A percentile compares a stretch with the other conserved stretches of the same genome.
These are phyloP conservation scores for Etheostoma spectabile DNA, from an alignment of 2,113 vertebrate genomes.

Conservation along the genomic window DNA sequence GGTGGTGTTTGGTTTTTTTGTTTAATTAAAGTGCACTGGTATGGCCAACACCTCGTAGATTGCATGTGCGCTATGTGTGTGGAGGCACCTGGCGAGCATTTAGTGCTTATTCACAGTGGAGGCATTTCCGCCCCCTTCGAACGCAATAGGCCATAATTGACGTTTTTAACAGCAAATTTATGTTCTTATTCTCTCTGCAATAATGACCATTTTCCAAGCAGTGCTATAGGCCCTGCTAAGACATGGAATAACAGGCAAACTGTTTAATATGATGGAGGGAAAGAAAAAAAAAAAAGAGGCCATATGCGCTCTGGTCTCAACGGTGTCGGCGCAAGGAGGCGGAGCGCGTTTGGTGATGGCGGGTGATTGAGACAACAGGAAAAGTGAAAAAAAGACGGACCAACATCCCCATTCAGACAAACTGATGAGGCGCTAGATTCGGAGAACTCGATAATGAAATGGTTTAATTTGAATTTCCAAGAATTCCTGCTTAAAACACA, in stretches of 20 bases:
- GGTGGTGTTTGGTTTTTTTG: slow-evolving; percentile 2
- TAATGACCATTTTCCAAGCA: slow-evolving; percentile 90
- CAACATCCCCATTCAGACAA: slow-evolving; percentile 1
- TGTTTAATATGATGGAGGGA: slow-evolving; percentile 89
- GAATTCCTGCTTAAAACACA: background rate
- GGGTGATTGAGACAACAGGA: slow-evolving; percentile 21
- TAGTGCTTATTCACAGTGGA: slow-evolving; percentile 73
- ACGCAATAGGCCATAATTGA: slow-evolving; percentile 90
- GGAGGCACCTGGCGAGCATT: slow-evolving; percentile 66
- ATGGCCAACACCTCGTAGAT: background rate
- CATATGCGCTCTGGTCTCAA: slow-evolving; percentile 79
- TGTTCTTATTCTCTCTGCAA: slow-evolving; percentile 93
- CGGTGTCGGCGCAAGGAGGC: slow-evolving; percentile 38
- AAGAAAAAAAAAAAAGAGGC: slow-evolving; percentile 81
- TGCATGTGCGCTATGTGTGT: slow-evolving; percentile 19
- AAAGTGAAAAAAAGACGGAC: background rate
- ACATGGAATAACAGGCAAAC: slow-evolving; percentile 86
- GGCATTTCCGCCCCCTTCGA: slow-evolving; percentile 86
- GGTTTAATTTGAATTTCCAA: background rate
- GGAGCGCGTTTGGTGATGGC: slow-evolving; percentile 14
- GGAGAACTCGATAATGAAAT: background rate
- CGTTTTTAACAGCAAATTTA: slow-evolving; percentile 96
- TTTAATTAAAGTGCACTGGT: background rate
- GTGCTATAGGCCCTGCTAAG: slow-evolving; percentile 87
- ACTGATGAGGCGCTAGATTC: background rate